A percentile compares a stretch with the other conserved stretches of the same genome.
These are phyloP conservation scores for Ascidia mentula DNA, from an alignment of 23 tunicate genomes.

Conservation along the genomic window DNA sequence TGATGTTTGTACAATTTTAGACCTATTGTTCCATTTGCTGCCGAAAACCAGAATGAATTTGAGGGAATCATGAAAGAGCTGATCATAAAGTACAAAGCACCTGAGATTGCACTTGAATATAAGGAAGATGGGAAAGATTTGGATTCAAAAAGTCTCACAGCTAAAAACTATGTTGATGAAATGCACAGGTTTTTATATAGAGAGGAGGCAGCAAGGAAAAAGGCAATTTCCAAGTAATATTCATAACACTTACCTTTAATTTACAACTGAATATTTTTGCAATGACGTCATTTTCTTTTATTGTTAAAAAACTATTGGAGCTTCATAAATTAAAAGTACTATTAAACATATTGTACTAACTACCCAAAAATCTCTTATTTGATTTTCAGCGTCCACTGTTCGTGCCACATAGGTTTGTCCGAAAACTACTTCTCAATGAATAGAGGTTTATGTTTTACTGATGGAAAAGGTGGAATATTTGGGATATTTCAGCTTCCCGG, in stretches of 20 bases:
- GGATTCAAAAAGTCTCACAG: not conserved
- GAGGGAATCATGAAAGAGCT: not conserved
- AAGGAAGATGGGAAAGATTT: not conserved
- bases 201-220: not conserved
- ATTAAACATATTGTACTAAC: too few species aligned
- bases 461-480: constrained; percentile 6
- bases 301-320: too few species aligned
- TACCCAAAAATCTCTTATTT: not conserved
- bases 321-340: too few species aligned
- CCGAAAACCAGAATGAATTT: not conserved
- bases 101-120: not conserved
- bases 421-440: constrained; percentile 1
- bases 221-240: constrained; percentile 4
- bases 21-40: not conserved
- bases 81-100: not conserved
- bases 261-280: too few species aligned
- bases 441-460: not conserved
- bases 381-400: not conserved
- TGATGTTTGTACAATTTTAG: too few species aligned
- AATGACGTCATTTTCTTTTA: too few species aligned
- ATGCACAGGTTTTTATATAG: constrained; percentile 16
- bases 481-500: constrained; percentile 34
- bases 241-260: too few species aligned
- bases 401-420: not conserved
- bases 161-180: not conserved